Base-by-base conservation (phyloP, 2,113 vertebrate species). In the Tautogolabrus adspersus region DNA sequence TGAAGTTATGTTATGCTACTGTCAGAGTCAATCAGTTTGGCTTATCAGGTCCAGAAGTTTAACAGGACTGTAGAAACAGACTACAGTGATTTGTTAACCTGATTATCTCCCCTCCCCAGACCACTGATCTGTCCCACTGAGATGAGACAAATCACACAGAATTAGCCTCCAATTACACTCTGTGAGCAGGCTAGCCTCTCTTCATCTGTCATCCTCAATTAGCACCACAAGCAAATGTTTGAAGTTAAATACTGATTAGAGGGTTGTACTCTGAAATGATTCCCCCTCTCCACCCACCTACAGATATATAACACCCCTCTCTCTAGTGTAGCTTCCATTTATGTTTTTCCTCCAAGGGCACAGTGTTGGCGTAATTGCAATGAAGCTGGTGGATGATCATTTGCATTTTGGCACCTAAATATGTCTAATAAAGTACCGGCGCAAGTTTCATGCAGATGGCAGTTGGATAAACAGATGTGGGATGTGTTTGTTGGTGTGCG, bases 121-220 rank as follows among this genome's bases (percentile, higher is more conserved):
- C 86, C 85, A 76, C 51, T 79, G 81, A 86, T 88, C 72, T 77
- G 87, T 79, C 85, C 85, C 82, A 85, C 40, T 79, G 87, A 83
- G 81, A 88, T 85, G 85, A 89, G 84, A 87, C 86, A 85, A 90
- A 91, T 92, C 88, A 75, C 81, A 72, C 76, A 84, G 81, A 90
- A 92, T 92, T 92, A 89, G 79, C 81, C 86, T 86, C 76, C 88
- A 86, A 90, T 92, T 92, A 91, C 69, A 79, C 80, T 71, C 75
- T 12, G 71, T 30, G 49, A 79, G 82, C 79, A 74, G 56, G 63
- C 81, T 72, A 71, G 75, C 82, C 66, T 85, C 71, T 81, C 79
- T 81, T 88, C 84, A 86, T 90, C 69, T 79, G 82, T 89, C 86
- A 88, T 89, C 77, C 76, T 80, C 87, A 90, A 90, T 88, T 88